These are phyloP conservation scores for Martes flavigula DNA, from an alignment of 2,797 vertebrate species.

Conservation along the genomic window DNA sequence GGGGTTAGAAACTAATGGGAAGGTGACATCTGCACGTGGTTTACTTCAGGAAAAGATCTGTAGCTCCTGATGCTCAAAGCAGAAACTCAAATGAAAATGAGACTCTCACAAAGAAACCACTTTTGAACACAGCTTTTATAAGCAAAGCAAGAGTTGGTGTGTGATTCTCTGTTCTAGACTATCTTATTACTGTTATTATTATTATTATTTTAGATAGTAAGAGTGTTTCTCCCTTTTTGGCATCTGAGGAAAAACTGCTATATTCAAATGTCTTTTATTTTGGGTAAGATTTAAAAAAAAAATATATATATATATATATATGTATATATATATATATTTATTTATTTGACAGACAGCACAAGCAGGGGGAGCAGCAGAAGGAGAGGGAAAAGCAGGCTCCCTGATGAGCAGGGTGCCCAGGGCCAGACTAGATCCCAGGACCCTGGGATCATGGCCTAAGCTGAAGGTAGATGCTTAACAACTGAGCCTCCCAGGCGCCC, in stretches of 20 bases:
- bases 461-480: too few species aligned
- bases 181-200: neutral
- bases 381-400: too few species aligned
- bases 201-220: slow-evolving; percentile 32
- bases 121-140: slow-evolving; percentile 3
- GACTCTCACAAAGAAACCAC: neutral
- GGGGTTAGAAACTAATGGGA: neutral
- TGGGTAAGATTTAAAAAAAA: too few species aligned
- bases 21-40: neutral
- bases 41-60: neutral
- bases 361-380: too few species aligned
- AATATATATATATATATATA: too few species aligned
- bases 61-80: slow-evolving; percentile 34
- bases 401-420: too few species aligned
- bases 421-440: too few species aligned
- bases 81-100: slow-evolving; percentile 48
- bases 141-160: neutral
- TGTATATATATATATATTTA: too few species aligned
- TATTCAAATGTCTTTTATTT: slow-evolving; percentile 9
- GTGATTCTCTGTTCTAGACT: neutral
- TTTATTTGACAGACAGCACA: too few species aligned
- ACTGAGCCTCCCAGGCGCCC: too few species aligned
- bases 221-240: neutral
- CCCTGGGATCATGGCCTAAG: too few species aligned
- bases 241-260: slow-evolving; percentile 1